Percentiles rank a stretch among this genome's conserved stretches.
Evolutionary conservation across 1,140 invertebrate species (phyloP).

Genomic region (Cherax quadricarinatus): DNA sequence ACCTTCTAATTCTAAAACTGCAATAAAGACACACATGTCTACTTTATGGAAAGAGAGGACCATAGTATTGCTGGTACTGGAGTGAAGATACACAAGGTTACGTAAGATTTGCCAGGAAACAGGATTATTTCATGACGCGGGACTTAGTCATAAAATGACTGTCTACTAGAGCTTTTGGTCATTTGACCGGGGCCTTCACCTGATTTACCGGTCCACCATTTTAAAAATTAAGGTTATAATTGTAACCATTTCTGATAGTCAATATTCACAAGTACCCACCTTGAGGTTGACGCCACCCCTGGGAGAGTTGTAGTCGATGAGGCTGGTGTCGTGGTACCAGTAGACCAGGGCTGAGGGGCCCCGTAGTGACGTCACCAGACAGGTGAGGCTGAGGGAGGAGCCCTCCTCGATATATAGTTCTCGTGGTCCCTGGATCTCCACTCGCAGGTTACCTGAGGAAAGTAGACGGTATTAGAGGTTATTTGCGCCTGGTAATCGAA

Average conservation of each 20-base stretch:
- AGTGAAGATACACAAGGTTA: neutral
- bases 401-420: slow-evolving; percentile 21
- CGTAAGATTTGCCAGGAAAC: neutral
- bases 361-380: slow-evolving; percentile 14
- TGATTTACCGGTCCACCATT: no score
- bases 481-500: no score
- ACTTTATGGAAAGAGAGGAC: neutral
- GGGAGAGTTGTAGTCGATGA: slow-evolving; percentile 44
- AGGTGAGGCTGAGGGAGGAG: neutral
- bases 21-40: neutral
- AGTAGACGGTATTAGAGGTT: neutral
- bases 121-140: no score
- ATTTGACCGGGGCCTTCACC: no score
- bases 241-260: no score
- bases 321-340: neutral
- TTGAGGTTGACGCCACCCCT: slow-evolving; percentile 42
- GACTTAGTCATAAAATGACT: no score
- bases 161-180: no score
- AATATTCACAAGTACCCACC: neutral
- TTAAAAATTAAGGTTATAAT: no score
- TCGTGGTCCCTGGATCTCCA: slow-evolving; percentile 28
- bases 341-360: slow-evolving; percentile 17
- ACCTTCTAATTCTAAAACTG: neutral
- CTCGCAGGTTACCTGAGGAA: slow-evolving; percentile 19
- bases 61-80: neutral